Conservation (phyloP, 1,140 invertebrate species). For the Leptestheria dahalacensis region DNA sequence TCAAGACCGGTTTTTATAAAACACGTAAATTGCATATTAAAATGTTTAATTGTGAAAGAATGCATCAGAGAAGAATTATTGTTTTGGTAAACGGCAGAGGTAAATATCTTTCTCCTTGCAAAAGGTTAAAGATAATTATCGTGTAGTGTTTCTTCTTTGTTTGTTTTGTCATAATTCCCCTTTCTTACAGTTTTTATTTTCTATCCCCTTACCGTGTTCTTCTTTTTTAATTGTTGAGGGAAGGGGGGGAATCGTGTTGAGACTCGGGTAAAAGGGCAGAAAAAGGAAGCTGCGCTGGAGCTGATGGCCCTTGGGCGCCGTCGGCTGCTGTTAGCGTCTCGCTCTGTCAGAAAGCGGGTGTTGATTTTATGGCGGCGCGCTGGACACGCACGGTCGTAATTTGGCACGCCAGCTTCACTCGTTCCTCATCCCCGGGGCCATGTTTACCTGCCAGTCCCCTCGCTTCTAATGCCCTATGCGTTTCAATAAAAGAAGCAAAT, state of each 20-base stretch:
- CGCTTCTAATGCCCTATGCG: not conserved
- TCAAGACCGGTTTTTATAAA: no score
- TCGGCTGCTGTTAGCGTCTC: not conserved
- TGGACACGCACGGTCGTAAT: conserved; percentile 11
- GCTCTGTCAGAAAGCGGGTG: conserved; percentile 1
- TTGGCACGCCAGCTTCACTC: conserved; percentile 19
- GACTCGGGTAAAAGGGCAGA: not conserved
- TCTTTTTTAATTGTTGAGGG: conserved; percentile 6
- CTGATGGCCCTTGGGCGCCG: not conserved
- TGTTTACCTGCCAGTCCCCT: not conserved
- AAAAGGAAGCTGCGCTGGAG: not conserved
- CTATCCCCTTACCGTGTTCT: no score
- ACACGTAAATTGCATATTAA: no score
- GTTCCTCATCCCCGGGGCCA: not conserved
- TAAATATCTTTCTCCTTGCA: not conserved
- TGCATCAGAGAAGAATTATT: no score
- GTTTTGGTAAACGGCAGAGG: no score
- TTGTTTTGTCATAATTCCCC: no score
- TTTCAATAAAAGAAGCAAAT: not conserved
- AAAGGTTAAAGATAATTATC: no score
- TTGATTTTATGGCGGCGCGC: conserved; percentile 13
- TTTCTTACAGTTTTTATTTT: conserved; percentile 2
- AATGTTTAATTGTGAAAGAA: no score
- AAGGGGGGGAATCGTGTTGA: not conserved
- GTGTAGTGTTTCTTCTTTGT: no score